Percentiles rank a stretch among this genome's conserved stretches.
phyloP scores from a whole-genome alignment of 2,113 vertebrate genomes.

The Gnathonemus echidnorhynchus region DNA sequence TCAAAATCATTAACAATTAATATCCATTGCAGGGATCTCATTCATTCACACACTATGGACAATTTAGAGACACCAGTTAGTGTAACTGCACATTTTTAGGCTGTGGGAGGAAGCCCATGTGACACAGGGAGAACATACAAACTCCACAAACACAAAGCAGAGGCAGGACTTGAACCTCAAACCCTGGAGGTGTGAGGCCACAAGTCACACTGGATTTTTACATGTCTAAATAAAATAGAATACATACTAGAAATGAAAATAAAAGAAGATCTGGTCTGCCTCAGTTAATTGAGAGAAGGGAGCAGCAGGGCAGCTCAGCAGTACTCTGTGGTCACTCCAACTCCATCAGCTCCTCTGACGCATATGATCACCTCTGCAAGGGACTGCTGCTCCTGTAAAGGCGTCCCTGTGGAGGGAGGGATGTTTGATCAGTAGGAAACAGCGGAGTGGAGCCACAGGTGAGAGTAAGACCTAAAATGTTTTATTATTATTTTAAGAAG shows the following conservation, averaged over 20 bases:
- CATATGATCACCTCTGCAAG: neutral
- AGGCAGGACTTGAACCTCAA: neutral
- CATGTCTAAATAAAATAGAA: neutral
- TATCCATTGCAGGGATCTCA: neutral
- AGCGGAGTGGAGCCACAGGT: too few species aligned
- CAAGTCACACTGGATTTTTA: neutral
- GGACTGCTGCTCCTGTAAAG: too few species aligned
- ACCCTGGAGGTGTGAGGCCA: neutral
- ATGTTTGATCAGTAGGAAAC: too few species aligned
- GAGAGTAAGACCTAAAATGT: too few species aligned
- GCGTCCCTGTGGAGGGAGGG: too few species aligned
- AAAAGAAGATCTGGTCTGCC: neutral
- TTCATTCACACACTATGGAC: neutral
- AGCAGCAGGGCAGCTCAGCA: neutral
- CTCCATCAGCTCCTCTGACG: neutral
- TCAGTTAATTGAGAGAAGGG: neutral
- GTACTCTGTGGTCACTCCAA: neutral
- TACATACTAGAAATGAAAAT: neutral
- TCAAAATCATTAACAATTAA: neutral
- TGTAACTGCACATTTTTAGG: neutral
- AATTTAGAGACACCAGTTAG: neutral
- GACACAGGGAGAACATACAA: neutral
- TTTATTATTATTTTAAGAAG: too few species aligned
- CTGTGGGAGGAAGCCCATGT: neutral
- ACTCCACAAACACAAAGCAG: neutral